Conservation (phyloP, 2,113 vertebrate genomes). For the Rhadina sibilatrix region DNA sequence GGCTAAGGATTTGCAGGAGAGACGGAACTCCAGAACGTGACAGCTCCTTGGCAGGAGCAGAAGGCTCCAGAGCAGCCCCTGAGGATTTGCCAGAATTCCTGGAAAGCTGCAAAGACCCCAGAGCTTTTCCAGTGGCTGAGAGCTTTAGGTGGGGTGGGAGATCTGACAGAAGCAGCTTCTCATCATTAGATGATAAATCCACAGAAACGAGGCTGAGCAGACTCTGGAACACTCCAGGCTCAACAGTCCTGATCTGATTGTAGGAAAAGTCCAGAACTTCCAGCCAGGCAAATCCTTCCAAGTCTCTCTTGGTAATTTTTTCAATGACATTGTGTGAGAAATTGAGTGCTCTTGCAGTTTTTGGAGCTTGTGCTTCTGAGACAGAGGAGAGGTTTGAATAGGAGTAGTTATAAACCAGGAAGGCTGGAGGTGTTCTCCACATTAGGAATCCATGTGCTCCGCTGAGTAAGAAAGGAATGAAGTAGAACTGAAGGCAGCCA, state of each 20-base stretch:
- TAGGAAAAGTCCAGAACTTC: slow-evolving; percentile 40
- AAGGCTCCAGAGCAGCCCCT: not conserved
- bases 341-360: not conserved
- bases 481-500: not conserved
- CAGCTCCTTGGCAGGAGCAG: fast-evolving
- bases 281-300: not conserved
- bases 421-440: not conserved
- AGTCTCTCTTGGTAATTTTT: slow-evolving; percentile 21
- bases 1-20: not conserved
- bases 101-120: not conserved
- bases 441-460: not conserved
- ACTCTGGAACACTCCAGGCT: not conserved
- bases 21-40: fast-evolving
- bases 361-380: slow-evolving; percentile 31
- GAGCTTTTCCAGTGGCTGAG: not conserved
- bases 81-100: not conserved
- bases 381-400: slow-evolving; percentile 37
- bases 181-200: slow-evolving; percentile 17
- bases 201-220: not conserved
- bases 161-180: not conserved
- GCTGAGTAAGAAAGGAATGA: not conserved
- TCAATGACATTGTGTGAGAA: slow-evolving; percentile 30
- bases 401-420: not conserved
- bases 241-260: not conserved
- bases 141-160: not conserved